Conservation (phyloP, 1,140 invertebrate species). For the Colletes gigas region DNA sequence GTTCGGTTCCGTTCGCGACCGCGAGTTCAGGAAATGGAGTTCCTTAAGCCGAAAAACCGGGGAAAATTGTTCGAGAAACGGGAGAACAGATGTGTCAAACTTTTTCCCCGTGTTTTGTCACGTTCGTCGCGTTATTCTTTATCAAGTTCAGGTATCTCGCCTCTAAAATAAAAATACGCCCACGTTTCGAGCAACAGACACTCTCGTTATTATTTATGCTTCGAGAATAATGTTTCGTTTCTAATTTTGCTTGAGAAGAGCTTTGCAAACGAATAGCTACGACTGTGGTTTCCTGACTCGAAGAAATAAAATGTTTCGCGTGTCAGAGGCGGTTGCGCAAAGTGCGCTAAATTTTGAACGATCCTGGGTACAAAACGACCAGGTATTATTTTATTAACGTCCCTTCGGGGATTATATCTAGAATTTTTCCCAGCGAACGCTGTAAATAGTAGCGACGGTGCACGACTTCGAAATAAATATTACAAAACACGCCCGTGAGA, state of each 20-base stretch:
- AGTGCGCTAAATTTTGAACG: neutral
- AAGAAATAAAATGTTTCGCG: too few relatives aligned
- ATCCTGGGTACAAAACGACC: neutral
- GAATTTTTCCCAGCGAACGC: neutral
- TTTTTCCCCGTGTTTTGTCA: too few relatives aligned
- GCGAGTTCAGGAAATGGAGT: neutral
- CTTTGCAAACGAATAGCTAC: too few relatives aligned
- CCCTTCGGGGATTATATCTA: neutral
- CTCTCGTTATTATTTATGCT: too few relatives aligned
- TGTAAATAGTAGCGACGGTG: constrained; percentile 16
- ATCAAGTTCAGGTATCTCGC: neutral
- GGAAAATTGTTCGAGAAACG: neutral
- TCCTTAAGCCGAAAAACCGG: neutral
- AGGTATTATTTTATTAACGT: neutral
- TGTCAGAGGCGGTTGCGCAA: too few relatives aligned
- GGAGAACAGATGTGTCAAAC: neutral
- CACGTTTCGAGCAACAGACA: too few relatives aligned
- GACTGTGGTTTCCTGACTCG: too few relatives aligned
- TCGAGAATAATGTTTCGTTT: too few relatives aligned
- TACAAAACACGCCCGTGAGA: constrained; percentile 10
- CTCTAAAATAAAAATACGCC: neutral
- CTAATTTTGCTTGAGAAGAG: too few relatives aligned
- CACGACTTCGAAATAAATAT: constrained; percentile 19
- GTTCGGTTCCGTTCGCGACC: constrained; percentile 2
- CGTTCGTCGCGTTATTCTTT: neutral